Percentiles rank a stretch among this genome's conserved stretches.
Evolutionary conservation across 2,888 invertebrate genomes (phyloP).

Genomic region (Drosophila mimica): DNA sequence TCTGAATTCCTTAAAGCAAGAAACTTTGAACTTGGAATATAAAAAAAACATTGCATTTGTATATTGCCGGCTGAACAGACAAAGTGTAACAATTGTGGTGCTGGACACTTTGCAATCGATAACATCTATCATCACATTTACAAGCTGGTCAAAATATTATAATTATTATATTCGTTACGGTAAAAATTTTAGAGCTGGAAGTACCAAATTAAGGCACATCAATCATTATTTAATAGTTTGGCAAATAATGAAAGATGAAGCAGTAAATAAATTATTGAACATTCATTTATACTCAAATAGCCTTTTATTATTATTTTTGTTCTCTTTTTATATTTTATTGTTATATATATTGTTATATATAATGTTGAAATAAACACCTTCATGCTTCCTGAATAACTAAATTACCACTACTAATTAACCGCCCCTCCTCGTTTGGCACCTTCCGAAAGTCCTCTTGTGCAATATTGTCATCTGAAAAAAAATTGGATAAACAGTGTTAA

Average conservation of each 20-base stretch:
- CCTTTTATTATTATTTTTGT: constrained; percentile 1
- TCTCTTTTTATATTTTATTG: constrained; percentile 1
- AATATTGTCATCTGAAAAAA: constrained; percentile 61
- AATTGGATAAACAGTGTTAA: neutral
- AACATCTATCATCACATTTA: neutral
- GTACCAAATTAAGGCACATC: neutral
- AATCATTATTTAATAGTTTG: neutral
- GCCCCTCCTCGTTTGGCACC: constrained; percentile 41
- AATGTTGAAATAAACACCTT: constrained; percentile 19
- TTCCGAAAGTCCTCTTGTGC: constrained; percentile 58
- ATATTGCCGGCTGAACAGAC: neutral
- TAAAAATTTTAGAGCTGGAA: neutral
- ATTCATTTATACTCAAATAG: neutral
- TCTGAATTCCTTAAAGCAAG: no score
- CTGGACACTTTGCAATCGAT: neutral
- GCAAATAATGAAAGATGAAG: neutral
- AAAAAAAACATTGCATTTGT: no score
- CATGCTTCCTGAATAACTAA: constrained; percentile 28
- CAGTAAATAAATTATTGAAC: neutral
- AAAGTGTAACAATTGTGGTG: neutral
- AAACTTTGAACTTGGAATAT: neutral
- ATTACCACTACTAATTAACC: constrained; percentile 25
- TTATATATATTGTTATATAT: constrained; percentile 14
- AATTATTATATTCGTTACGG: no score
- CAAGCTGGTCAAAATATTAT: neutral